Conservation (phyloP, 2,113 vertebrate species). For the Pelusios castaneus region DNA sequence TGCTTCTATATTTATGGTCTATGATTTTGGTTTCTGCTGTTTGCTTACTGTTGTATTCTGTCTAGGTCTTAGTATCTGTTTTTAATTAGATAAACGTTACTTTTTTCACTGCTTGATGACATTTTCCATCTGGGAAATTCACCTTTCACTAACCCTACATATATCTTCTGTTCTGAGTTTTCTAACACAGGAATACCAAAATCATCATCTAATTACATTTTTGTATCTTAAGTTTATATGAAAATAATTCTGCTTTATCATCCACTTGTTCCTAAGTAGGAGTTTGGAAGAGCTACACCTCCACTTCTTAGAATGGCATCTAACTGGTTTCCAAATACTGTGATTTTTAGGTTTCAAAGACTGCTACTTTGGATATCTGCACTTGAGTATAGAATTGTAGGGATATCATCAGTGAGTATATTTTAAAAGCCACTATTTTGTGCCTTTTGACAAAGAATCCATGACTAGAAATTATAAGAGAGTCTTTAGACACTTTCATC, state of each 20-base stretch:
- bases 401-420: neutral
- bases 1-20: neutral
- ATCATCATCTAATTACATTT: neutral
- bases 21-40: neutral
- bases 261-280: neutral
- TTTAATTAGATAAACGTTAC: neutral
- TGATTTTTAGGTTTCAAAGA: neutral
- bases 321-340: neutral
- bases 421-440: neutral
- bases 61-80: neutral
- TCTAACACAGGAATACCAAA: fast-evolving
- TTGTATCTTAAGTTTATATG: neutral
- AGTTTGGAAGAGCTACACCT: neutral
- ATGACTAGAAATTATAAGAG: neutral
- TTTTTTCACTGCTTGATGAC: neutral
- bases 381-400: neutral
- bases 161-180: neutral
- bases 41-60: neutral
- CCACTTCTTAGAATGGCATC: neutral
- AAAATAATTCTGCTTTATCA: neutral
- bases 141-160: neutral
- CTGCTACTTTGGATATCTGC: neutral
- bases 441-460: neutral
- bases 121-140: neutral
- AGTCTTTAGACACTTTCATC: neutral